phyloP scores from a whole-genome alignment of 1,140 invertebrate species.

The Zophobas morio region DNA sequence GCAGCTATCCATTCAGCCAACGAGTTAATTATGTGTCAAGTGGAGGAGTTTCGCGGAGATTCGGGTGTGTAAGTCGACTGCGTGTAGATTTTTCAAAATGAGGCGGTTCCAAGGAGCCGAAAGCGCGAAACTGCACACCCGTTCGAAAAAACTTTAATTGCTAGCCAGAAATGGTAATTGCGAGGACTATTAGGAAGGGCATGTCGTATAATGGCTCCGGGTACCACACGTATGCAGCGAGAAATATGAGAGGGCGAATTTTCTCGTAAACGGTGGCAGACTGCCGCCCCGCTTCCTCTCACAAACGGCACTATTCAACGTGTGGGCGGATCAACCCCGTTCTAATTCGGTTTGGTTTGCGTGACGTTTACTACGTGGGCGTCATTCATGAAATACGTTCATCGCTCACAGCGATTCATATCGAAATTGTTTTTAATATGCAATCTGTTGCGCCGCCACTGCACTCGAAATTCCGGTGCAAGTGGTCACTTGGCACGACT shows the following conservation, averaged over 20 bases:
- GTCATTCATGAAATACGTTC: slow-evolving; percentile 48
- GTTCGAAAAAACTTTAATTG: slow-evolving; percentile 22
- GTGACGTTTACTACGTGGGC: slow-evolving; percentile 47
- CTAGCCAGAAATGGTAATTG: slow-evolving; percentile 36
- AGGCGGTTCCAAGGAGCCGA: background rate
- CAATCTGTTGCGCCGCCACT: slow-evolving; percentile 40
- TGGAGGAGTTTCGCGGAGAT: background rate
- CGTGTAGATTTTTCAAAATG: background rate
- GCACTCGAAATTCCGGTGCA: background rate
- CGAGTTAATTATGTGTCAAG: slow-evolving; percentile 5
- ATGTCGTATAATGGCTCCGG: slow-evolving; percentile 18
- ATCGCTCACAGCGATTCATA: slow-evolving; percentile 10
- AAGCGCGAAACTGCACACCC: background rate
- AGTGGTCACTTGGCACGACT: no score
- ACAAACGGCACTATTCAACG: slow-evolving; percentile 44
- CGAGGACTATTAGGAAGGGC: slow-evolving; percentile 31
- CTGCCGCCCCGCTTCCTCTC: slow-evolving; percentile 22
- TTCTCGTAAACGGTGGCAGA: slow-evolving; percentile 45
- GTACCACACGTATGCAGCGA: slow-evolving; percentile 44
- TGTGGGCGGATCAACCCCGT: slow-evolving; percentile 48
- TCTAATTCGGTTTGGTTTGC: slow-evolving; percentile 44
- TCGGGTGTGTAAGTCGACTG: background rate
- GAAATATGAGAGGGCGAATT: slow-evolving; percentile 46
- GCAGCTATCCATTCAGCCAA: background rate
- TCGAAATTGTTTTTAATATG: slow-evolving; percentile 44